Conservation (phyloP, 2,888 invertebrate genomes). For the Caradrina clavipalpis region DNA sequence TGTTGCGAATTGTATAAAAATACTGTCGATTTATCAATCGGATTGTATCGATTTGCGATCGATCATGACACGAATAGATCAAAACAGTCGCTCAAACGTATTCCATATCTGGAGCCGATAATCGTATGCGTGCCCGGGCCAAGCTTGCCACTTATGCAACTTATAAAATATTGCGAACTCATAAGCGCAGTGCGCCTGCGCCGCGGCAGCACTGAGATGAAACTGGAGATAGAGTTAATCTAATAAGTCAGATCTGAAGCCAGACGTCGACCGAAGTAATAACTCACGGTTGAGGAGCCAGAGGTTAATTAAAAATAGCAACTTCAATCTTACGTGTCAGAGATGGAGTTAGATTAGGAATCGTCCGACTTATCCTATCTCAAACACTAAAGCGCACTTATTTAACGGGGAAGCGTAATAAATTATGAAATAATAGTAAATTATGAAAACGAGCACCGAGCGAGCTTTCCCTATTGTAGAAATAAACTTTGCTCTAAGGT, state of each 20-base stretch:
- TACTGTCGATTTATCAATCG: slow-evolving; percentile 54
- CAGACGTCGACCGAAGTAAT: slow-evolving; percentile 86
- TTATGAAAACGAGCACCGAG: slow-evolving; percentile 32
- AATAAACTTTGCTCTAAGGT: slow-evolving; percentile 13
- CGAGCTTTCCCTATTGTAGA: slow-evolving; percentile 25
- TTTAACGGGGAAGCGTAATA: slow-evolving; percentile 60
- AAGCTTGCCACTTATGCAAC: slow-evolving; percentile 82
- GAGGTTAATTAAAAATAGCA: slow-evolving; percentile 91
- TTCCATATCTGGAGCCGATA: slow-evolving; percentile 81
- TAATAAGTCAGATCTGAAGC: slow-evolving; percentile 90
- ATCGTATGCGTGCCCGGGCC: slow-evolving; percentile 79
- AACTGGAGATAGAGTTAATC: slow-evolving; percentile 88
- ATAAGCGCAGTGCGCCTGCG: slow-evolving; percentile 78
- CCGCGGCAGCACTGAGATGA: slow-evolving; percentile 80
- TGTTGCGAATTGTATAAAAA: slow-evolving; percentile 69
- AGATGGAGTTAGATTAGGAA: slow-evolving; percentile 84
- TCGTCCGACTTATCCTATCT: slow-evolving; percentile 78
- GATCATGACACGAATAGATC: slow-evolving; percentile 77
- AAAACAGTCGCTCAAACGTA: slow-evolving; percentile 79
- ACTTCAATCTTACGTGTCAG: slow-evolving; percentile 86
- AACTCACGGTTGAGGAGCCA: slow-evolving; percentile 87
- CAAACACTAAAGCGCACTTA: slow-evolving; percentile 63
- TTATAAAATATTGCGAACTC: slow-evolving; percentile 88
- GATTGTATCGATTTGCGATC: slow-evolving; percentile 68
- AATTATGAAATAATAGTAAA: slow-evolving; percentile 54